Base-by-base conservation (phyloP, 2,888 invertebrate species). In the Acronicta psi region DNA sequence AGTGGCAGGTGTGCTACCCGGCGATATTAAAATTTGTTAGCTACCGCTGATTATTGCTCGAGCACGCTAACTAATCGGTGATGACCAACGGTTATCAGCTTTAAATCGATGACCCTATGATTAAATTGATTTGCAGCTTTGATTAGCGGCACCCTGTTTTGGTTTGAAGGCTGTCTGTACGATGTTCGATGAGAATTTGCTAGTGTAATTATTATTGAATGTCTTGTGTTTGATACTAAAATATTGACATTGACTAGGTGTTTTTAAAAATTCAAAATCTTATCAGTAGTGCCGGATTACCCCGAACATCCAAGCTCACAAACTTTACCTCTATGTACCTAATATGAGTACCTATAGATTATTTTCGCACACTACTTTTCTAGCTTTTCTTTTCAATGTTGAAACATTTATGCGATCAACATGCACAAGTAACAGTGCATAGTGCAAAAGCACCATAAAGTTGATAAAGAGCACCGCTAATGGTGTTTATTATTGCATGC, bases 11-110 rank as follows among this genome's bases (percentile, higher is more conserved):
- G 88, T 75, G 82, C 73, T 79, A 61, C 73, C 71, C 75, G 75
- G 76, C 82, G 81, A 85, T 90, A 90, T 91, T 88, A 87, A 90
- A 90, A 89, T 91, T 88, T 84, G 80, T 76, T 69, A 72, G 60
- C 74, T 67, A 60, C 69, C 69, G 75, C 69, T 77, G 77, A 81
- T 84, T 81, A 82, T 84, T 83, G 84, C 72, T 82, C 81, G 76
- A 84, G 85, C 82, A 83, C 80, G 81, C 80, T 66, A 73, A n/a
- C 74, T 78, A 84, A 87, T 87, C 83, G 84, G 78, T 18, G 14
- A 43, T 52, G 13, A 41, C 37, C n/a, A 37, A 23, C 80, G 82
- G 82, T 83, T 82, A 84, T 83, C 82, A 80, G 77, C 77, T 75
- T 79, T 81, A 80, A 84, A 81, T 82, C 73, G 77, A 79, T 75